Evolutionary conservation across 92 coral and sea anemone species (phyloP), one percentile per base, ranked within the genome.

Genomic region (Isaurus tuberculatus): DNA sequence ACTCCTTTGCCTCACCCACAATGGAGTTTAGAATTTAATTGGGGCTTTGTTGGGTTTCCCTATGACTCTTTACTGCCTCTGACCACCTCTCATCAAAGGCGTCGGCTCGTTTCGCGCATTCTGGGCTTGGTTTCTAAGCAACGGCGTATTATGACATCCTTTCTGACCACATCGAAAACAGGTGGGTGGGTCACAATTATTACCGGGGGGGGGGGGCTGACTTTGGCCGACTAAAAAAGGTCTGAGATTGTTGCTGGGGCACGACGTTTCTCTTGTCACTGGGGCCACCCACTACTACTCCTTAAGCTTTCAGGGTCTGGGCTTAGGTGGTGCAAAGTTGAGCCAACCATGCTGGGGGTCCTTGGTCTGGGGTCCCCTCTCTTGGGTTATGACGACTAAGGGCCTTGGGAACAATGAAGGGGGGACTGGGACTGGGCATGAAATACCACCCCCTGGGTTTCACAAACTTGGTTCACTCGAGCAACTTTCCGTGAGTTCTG

Each of bases 131-230:
- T 46, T 20, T 3, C 36, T 5, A 15, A 40, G 13, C 17, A 16
- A n/a, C 19, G 85, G 88, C 89, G 88, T 37, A 71, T 51, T 40
- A 23, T 64, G 20, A 49, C 85, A 90, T 14, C 92, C 88, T 5
- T 64, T 80, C 68, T 88, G 90, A 53, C 90, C 90, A 78, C 92
- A 86, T 34, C 90, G 66, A 49, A 9, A 91, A 48, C 91, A 91
- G 40, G 64, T 61, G 46, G 82, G 82, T 26, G 61, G 34, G 25
- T 67, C 60, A 44, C 42, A 43, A 11, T 66, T 32, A 28, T 30
- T 26, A 43, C 8, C 19, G 3, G 26, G 32, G 66, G 13, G 40
- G 51, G 19, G 27, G 78, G 0, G 2, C 48, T 72, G 48, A 37
- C 25, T 16, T 15, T 43, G 79, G 11, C 49, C 30, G 8, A 43